Conservation (phyloP, 2,888 invertebrate genomes). For the Hesperia comma region DNA sequence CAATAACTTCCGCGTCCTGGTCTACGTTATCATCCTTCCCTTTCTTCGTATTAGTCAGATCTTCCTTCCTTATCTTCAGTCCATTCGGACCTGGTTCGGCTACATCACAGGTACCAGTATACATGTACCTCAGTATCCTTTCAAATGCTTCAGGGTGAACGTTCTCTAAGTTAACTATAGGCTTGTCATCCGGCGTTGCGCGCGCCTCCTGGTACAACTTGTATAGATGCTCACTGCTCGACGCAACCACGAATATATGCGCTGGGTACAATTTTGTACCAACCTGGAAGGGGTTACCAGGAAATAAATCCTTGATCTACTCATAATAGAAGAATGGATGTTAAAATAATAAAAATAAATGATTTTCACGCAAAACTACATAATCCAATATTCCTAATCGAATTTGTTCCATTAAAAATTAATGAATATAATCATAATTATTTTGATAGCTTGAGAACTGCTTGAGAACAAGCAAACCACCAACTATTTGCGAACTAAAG, state of each 20-base stretch:
- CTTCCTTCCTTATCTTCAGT: constrained; percentile 74
- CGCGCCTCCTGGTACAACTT: constrained; percentile 76
- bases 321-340: too few relatives aligned
- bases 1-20: constrained; percentile 59
- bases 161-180: constrained; percentile 76
- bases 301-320: too few relatives aligned
- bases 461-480: too few relatives aligned
- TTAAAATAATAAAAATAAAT: too few relatives aligned
- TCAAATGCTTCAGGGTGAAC: constrained; percentile 87
- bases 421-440: too few relatives aligned
- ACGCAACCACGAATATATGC: constrained; percentile 89
- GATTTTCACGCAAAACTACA: too few relatives aligned
- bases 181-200: constrained; percentile 57
- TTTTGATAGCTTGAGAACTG: too few relatives aligned
- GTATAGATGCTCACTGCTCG: constrained; percentile 85
- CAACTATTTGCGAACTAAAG: too few relatives aligned
- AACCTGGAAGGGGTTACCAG: constrained; percentile 66
- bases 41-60: constrained; percentile 61
- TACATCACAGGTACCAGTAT: constrained; percentile 87
- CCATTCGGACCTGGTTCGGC: constrained; percentile 78
- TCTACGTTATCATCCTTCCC: constrained; percentile 52
- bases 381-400: too few relatives aligned
- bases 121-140: constrained; percentile 86
- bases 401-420: too few relatives aligned
- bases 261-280: constrained; percentile 86